Evolutionary conservation across 1,140 invertebrate genomes (phyloP), one percentile per base, ranked within the genome.

Genomic region (Scylla paramamosain): DNA sequence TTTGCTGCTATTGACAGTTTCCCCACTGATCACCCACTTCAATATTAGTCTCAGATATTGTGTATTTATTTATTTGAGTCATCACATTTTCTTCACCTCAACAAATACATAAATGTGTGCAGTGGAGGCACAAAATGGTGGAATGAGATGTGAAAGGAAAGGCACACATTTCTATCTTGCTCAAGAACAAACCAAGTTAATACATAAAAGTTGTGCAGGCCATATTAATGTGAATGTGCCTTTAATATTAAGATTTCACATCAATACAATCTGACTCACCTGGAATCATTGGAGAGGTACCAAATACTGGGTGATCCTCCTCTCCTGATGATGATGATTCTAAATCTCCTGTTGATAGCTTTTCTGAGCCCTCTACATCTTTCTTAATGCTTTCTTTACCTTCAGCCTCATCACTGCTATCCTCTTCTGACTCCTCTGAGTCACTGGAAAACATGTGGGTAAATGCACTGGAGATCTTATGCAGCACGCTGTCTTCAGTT

Each of bases 391-490:
- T 77, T 25, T 67, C 83, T 86, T 95, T 94, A 16, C 82, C 52
- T 59, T 94, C 95, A 28, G 84, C 91, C 25, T 92, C 95, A 45
- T 94, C 91, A 31, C 92, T 94, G 25, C 94, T 95, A 6, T 48
- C 94, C 45, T 94, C 96, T 31, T 95, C 96, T 29, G 93, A 94
- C 88, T 91, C 93, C 39, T 95, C 95, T 20, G 93, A 94, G 31
- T 95, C 96, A 92, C 96, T 97, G 10, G 98, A 98, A 97, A 98
- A 98, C 93, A 98, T 97, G 97, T 98, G 98, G 92, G 98, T 98
- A 95, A 98, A 98, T 67, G 98, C 98, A 88, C 97, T 97, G 0
- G 98, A 97, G 67, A 98, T 97, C 97, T 98, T 98, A 96, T 98
- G 98, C 96, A 98, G 97, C 4, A 97, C 96, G 7, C 97, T 97